Base-by-base conservation (phyloP, 2,113 vertebrate genomes). In the Nycticryphes semicollaris region DNA sequence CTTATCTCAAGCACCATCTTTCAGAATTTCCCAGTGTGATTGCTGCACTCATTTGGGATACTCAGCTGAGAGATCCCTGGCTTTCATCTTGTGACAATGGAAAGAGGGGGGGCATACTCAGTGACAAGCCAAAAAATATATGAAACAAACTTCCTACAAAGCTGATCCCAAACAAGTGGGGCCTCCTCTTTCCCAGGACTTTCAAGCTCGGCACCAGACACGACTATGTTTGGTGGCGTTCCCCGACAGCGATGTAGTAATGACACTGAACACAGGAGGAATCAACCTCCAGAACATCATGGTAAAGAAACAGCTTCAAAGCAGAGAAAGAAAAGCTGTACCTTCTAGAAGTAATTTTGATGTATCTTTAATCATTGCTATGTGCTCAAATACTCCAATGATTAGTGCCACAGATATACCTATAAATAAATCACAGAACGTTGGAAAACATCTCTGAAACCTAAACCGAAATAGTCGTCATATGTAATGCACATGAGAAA, bases 311-410 rank as follows among this genome's bases (percentile, higher is more conserved):
- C 4, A 66, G 53, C 94, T 96, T 97, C 91, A 96, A 96, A 97
- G 91, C 57, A 83, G 62, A 87, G 67, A 89, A 82, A 68, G 89
- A 89, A 92, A 93, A 94, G 84, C 20, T 3, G 50, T 74, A 91
- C 80, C 92, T 94, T 96, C 95, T 76, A 94, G 91, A 93, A 95
- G 56, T 50, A 96, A 95, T 95, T 96, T 96, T 96, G 91, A 96
- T 96, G 92, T 96, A 96, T 94, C 95, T 96, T 96, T 96, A 96
- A 97, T 97, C 14, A 95, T 83, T 87, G 62, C 81, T 82, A 87
- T 76, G 93, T 67, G 84, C 76, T 94, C 70, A 91, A 91, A 97
- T 95, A 87, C 96, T 94, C 91, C 70, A 66, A 48, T 94, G 92
- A 96, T 95, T 96, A 91, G 50, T 87, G 80, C 23, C 87, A 91